Evolutionary conservation across 1,140 invertebrate species (phyloP).

Genomic region (Lepidurus packardi): DNA sequence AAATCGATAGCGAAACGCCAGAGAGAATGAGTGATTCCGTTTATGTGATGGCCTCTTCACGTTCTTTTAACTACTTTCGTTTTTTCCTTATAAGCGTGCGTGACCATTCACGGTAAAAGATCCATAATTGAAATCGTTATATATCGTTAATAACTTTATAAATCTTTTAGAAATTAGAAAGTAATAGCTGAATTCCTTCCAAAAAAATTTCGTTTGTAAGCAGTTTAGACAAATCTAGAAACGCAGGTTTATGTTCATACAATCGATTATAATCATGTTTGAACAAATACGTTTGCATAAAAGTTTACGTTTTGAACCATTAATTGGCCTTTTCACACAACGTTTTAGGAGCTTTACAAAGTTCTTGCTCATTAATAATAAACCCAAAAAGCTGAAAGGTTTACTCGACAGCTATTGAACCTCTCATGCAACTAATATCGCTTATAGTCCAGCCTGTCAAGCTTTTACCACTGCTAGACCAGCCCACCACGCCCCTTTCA

Average conservation of each 20-base stretch:
- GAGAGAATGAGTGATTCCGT: not conserved
- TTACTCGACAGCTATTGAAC: not conserved
- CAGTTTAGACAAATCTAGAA: too few species aligned
- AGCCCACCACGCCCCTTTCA: constrained; percentile 2
- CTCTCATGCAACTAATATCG: not conserved
- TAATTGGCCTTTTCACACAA: too few species aligned
- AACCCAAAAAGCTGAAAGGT: not conserved
- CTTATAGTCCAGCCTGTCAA: not conserved
- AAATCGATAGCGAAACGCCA: not conserved
- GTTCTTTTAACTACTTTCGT: not conserved
- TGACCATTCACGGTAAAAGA: not conserved
- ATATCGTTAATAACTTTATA: too few species aligned
- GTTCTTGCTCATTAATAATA: not conserved
- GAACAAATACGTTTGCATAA: too few species aligned
- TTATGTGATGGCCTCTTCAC: not conserved
- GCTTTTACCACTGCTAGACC: not conserved
- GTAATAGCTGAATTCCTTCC: too few species aligned
- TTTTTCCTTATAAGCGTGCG: not conserved
- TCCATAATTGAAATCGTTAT: too few species aligned
- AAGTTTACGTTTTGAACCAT: too few species aligned
- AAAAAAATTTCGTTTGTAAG: too few species aligned
- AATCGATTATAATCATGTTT: too few species aligned
- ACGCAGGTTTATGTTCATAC: too few species aligned
- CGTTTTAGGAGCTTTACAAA: not conserved
- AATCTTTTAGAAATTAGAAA: too few species aligned